These are phyloP conservation scores for Cyphomyrus discorhynchus DNA, from an alignment of 2,113 vertebrate genomes.

Conservation along the genomic window DNA sequence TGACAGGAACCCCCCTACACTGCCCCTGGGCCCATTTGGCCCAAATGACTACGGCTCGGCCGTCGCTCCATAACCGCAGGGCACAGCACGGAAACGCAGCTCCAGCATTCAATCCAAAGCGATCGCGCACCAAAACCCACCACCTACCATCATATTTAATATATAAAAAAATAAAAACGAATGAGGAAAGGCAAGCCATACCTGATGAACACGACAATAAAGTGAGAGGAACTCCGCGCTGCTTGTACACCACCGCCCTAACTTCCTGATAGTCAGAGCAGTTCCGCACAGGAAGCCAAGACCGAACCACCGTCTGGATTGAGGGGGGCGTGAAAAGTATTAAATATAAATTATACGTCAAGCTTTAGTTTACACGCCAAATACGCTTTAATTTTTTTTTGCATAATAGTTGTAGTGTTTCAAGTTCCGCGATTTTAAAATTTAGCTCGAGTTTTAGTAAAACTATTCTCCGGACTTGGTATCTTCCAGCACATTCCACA, in stretches of 20 bases:
- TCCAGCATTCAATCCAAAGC: not conserved
- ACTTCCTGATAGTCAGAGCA: conserved; percentile 55
- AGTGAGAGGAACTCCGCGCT: not conserved
- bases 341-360: not conserved
- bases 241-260: conserved; percentile 65
- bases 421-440: not conserved
- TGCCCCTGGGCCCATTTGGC: not conserved
- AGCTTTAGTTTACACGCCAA: not conserved
- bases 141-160: not conserved
- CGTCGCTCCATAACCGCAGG: not conserved
- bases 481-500: conserved; percentile 23
- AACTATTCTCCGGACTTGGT: not conserved
- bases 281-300: conserved; percentile 38
- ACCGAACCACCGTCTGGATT: conserved; percentile 37
- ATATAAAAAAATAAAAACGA: not conserved
- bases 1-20: not conserved
- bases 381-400: not conserved
- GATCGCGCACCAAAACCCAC: not conserved
- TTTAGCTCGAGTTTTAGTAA: not conserved
- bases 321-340: conserved; percentile 9
- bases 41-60: not conserved
- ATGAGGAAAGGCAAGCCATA: conserved; percentile 23
- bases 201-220: conserved; percentile 37
- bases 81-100: not conserved
- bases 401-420: not conserved